Evolutionary conservation across 2,888 invertebrate species (phyloP), one percentile per base, ranked within the genome.

Genomic region (Leptura quadrifasciata): DNA sequence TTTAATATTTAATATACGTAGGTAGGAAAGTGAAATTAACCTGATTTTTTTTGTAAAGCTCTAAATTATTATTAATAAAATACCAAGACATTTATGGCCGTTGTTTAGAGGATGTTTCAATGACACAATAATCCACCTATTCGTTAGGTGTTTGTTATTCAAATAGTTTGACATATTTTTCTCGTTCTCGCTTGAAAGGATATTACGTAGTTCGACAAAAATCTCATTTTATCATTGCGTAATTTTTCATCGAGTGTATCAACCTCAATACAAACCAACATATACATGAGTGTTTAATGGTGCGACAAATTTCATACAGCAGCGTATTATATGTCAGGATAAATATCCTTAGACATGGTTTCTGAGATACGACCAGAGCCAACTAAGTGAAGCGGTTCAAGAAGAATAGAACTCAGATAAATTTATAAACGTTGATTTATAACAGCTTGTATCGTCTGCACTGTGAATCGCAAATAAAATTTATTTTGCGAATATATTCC

Each of bases 301-400:
- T 79, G 86, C 88, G 88, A 88, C 88, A 88, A 89, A 89, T 89
- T 88, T 88, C 87, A 88, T 88, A 88, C 87, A 86, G 87, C 88
- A 86, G 87, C 87, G 86, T 87, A 88, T 88, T 87, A 87, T 88
- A 87, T 84, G 87, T 87, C 87, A 83, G 86, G 86, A 88, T 88
- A 88, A 88, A 88, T 88, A 87, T 87, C 87, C 85, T 83, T 80
- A 85, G 85, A 86, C 86, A 82, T 84, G 85, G 85, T 82, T 85
- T 84, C 85, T 85, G 86, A 87, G 87, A 87, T 87, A 88, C 86
- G 86, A 80, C 81, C 80, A 80, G 83, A 85, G 87, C 87, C 87
- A 87, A 86, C 86, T 87, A 88, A 88, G 86, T 88, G 87, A 87
- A 87, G 88, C 88, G 87, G 86, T 85, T 88, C 86, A 86, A 87